These are phyloP conservation scores for Lamprotornis superbus DNA, from an alignment of 2,113 vertebrate species.

Conservation along the genomic window DNA sequence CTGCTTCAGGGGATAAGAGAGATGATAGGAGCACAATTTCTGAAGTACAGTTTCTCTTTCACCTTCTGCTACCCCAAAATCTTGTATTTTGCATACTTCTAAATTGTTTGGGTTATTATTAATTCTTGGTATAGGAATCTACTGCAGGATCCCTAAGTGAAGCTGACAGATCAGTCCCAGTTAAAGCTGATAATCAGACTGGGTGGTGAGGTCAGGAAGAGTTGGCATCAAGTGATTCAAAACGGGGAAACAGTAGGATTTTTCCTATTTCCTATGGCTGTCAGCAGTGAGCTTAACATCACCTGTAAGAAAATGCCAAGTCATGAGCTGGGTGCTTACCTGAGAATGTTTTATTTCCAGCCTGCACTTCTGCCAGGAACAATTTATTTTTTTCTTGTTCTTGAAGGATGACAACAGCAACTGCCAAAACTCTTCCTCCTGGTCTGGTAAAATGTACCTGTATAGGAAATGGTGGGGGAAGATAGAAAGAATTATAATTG, in stretches of 20 bases:
- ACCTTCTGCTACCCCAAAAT: neutral
- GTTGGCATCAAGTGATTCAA: neutral
- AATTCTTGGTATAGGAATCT: neutral
- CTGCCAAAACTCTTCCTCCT: neutral
- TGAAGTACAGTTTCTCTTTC: neutral
- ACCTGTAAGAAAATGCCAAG: neutral
- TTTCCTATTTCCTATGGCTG: neutral
- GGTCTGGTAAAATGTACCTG: neutral
- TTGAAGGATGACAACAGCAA: neutral
- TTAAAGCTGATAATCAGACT: neutral
- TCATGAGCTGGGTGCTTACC: neutral
- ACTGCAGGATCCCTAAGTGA: neutral
- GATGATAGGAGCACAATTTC: neutral
- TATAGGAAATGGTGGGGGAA: neutral
- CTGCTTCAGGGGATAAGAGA: neutral
- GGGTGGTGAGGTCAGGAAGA: neutral
- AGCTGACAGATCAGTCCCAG: neutral
- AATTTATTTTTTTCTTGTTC: neutral
- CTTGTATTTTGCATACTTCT: rapidly evolving
- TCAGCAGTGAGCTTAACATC: neutral
- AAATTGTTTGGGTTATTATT: neutral
- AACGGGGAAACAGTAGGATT: neutral
- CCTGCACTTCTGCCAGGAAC: neutral
- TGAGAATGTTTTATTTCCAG: neutral
- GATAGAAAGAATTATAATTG: neutral